Evolutionary conservation across 1,140 invertebrate species (phyloP), one percentile per base, ranked within the genome.

Genomic region (Neodiprion lecontei): DNA sequence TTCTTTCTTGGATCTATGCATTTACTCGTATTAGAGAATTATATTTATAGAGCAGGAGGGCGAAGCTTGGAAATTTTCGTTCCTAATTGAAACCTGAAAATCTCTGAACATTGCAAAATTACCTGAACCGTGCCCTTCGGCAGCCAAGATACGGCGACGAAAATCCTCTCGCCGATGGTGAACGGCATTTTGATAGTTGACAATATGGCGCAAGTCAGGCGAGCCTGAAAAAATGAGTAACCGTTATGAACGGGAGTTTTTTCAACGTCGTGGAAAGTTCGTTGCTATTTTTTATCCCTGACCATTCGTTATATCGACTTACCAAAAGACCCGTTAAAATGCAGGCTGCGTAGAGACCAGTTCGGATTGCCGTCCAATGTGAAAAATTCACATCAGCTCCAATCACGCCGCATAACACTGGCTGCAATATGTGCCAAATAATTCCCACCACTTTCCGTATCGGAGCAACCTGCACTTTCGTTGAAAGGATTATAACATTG

Each of bases 71-170:
- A 40, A 40, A 5, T 40, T 40, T 40, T 1, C 28, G 28, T 40
- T 40, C 1, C 28, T 40, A 40, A 40, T 40, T 40, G 5, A 40
- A 5, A 40, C 28, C 28, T 1, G 2, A 5, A 40, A 40, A 40
- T 40, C 2, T 40, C 61, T 5, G 61, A 66, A 66, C 1, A 21
- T n/a, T 21, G 61, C 5, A 66, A 66, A 66, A n/a, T 28, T 80
- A 87, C 87, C 77, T 88, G 87, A 66, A 87, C 69, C 1, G 84
- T 86, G 75, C 87, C 87, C 77, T 88, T 88, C 0, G 87, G 82
- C 12, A 88, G 1, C 85, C 84, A 88, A 65, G 82, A 76, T 1
- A 86, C 12, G 0, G 86, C 79, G 7, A 88, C 78, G 47, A 88
- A 87, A 12, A 85, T 40, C 66, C 83, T 77, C 77, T 88, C 87